These are phyloP conservation scores for Macropis europaea DNA, from an alignment of 2,888 invertebrate genomes.

Conservation along the genomic window DNA sequence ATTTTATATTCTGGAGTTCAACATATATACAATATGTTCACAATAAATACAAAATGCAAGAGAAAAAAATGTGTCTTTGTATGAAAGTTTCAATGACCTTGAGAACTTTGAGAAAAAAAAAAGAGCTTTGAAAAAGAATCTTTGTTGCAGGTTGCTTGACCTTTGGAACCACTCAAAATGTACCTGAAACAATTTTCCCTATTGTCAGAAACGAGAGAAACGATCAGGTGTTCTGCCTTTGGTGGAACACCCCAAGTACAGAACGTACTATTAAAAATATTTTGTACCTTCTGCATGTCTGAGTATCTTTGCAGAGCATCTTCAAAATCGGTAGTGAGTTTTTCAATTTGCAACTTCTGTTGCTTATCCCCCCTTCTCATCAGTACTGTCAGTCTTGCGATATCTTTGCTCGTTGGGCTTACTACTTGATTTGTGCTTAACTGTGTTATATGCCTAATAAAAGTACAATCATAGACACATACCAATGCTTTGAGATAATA, in stretches of 20 bases:
- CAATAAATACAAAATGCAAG: no score
- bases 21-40: neutral
- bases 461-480: neutral
- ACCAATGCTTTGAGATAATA: neutral
- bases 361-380: conserved; percentile 88
- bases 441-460: conserved; percentile 87
- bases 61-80: no score
- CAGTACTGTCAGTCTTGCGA: conserved; percentile 86
- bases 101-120: no score
- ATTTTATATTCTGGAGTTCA: no score
- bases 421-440: conserved; percentile 88
- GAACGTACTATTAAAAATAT: neutral
- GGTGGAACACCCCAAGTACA: no score
- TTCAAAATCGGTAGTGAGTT: conserved; percentile 90
- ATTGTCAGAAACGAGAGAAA: no score
- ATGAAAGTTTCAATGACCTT: no score
- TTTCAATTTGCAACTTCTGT: conserved; percentile 91
- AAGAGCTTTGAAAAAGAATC: no score
- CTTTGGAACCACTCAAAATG: no score
- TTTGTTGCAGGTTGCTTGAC: no score
- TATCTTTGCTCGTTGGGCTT: conserved; percentile 86
- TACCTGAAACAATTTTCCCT: no score
- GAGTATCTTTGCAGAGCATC: conserved; percentile 90
- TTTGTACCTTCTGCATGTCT: conserved; percentile 87
- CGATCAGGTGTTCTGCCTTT: no score